Evolutionary conservation across 35 echinoderm and acorn worm species (phyloP), one percentile per base, ranked within the genome.

Genomic region (Eucidaris tribuloides): DNA sequence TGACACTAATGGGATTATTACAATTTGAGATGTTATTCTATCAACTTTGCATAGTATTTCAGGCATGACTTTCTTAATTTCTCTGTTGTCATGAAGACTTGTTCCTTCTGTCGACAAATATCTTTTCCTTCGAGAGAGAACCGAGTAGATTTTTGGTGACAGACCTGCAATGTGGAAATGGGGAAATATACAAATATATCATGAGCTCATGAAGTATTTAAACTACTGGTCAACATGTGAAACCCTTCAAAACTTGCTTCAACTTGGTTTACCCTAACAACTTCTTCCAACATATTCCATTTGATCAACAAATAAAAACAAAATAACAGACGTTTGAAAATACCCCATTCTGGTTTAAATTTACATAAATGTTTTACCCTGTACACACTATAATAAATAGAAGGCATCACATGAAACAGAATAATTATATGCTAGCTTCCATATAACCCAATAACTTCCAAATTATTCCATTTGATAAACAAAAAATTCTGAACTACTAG

Each of bases 71-170:
- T n/a, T n/a, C n/a, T 52, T n/a, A 52, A n/a, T 52, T 9, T 52
- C 48, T n/a, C 48, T n/a, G 68, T 3, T 24, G 18, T 74, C 68
- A 74, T 42, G 68, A 74, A 25, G 68, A 74, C 23, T 74, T 74
- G 17, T 33, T 58, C 38, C 85, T 80, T 71, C 85, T 48, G 60
- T 93, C 91, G 39, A 59, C 70, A 62, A 96, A 96, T 42, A 86
- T 85, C 60, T 90, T 90, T 13, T 90, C 92, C 64, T 90, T 96
- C 29, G 77, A 87, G 5, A 96, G 71, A 29, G 45, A 58, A 38
- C 56, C 64, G 24, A 96, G 65, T 5, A 90, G 71, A 57, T 86
- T 80, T 20, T 49, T 66, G 28, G 82, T 86, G 7, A 96, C 65
- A 9, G 79, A 96, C 70, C 92, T 96, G 64, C 25, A 65, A 79